Conservation (phyloP, 2,797 vertebrate genomes). For the Tenualosa ilisha region DNA sequence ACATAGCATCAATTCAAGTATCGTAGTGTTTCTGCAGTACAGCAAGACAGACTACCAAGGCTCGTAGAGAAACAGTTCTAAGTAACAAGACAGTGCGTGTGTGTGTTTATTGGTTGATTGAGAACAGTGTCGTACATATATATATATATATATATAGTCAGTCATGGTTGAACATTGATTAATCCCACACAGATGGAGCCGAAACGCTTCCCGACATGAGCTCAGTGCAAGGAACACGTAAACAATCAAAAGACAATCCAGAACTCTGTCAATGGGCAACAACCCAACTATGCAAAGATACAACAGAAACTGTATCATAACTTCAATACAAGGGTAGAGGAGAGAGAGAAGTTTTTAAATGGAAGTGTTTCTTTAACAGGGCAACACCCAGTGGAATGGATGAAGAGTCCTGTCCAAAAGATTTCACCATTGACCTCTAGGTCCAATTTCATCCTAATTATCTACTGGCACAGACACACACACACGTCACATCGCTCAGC, state of each 20-base stretch:
- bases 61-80: conserved; percentile 50
- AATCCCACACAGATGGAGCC: conserved; percentile 74
- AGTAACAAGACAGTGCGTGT: conserved; percentile 13
- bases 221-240: conserved; percentile 75
- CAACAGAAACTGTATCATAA: not conserved
- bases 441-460: conserved; percentile 7
- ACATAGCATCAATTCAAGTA: conserved; percentile 56
- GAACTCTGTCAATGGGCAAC: not conserved
- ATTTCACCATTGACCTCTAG: not conserved
- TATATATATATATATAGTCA: conserved; percentile 35
- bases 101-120: not conserved
- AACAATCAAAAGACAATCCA: conserved; percentile 73
- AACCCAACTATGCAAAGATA: conserved; percentile 1
- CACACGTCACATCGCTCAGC: not conserved
- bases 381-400: not conserved
- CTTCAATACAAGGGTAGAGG: not conserved
- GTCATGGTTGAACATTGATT: conserved; percentile 52
- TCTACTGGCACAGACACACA: not conserved
- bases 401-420: not conserved
- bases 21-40: conserved; percentile 47
- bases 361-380: not conserved
- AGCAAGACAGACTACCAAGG: conserved; percentile 41
- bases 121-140: not conserved
- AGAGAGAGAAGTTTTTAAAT: not conserved
- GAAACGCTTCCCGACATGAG: conserved; percentile 54